These are phyloP conservation scores for Paramacrobiotus metropolitanus DNA, from an alignment of 1,140 invertebrate genomes.

Conservation along the genomic window DNA sequence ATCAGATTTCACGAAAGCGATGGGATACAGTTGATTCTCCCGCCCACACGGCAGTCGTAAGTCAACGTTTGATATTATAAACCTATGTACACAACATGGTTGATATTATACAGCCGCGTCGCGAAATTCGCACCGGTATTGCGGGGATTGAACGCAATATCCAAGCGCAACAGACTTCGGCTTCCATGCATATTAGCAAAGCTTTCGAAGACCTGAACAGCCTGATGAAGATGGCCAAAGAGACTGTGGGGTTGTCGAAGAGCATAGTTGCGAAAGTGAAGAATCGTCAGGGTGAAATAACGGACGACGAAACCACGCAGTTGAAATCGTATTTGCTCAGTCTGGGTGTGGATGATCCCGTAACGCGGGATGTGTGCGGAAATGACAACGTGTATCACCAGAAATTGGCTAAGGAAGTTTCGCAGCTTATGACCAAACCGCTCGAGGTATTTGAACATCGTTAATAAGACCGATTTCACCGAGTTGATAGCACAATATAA, in stretches of 20 bases:
- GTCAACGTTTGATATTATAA: no score
- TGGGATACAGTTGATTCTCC: constrained; percentile 23
- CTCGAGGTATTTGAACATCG: constrained; percentile 35
- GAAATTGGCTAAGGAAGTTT: constrained; percentile 63
- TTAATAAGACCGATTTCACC: no score
- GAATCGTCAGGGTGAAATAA: constrained; percentile 82
- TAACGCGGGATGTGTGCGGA: constrained; percentile 63
- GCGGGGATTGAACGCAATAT: constrained; percentile 80
- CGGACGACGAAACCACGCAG: constrained; percentile 54
- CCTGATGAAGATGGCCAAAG: constrained; percentile 83
- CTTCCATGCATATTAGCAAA: constrained; percentile 63
- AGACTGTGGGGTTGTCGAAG: constrained; percentile 80
- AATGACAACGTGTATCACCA: constrained; percentile 62
- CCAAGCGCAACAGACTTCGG: constrained; percentile 63
- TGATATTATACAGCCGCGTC: constrained; percentile 17
- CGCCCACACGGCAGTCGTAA: constrained; percentile 14
- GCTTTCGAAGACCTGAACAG: constrained; percentile 88
- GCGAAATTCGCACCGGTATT: constrained; percentile 45
- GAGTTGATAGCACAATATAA: no score
- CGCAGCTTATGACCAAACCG: constrained; percentile 49
- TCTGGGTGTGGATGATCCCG: constrained; percentile 87
- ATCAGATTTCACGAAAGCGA: constrained; percentile 22
- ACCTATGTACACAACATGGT: no score
- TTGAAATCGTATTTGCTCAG: constrained; percentile 90
- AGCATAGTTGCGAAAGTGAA: constrained; percentile 76